Evolutionary conservation across 2,888 invertebrate genomes (phyloP).

Genomic region (Aphidoletes aphidimyza): DNA sequence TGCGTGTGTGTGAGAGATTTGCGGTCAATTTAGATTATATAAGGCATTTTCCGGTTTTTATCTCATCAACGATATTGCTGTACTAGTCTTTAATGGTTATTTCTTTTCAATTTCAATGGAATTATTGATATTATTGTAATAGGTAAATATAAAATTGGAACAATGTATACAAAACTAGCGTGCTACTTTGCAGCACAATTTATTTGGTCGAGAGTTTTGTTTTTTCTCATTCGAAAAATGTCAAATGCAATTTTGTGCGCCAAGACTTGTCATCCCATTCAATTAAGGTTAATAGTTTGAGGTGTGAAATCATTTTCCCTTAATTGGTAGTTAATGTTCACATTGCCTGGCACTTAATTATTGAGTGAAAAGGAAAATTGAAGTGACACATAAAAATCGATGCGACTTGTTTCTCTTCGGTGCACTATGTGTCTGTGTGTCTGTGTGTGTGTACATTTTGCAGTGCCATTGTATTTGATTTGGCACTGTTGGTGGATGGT

Average conservation of each 20-base stretch:
- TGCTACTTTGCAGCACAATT: not conserved
- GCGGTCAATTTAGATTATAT: not conserved
- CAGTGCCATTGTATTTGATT: no score
- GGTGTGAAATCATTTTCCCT: conserved; percentile 20
- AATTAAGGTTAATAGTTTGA: conserved; percentile 49
- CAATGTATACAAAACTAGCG: not conserved
- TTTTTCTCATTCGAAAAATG: not conserved
- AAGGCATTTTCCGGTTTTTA: not conserved
- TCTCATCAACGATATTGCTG: conserved; percentile 13
- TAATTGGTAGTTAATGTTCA: conserved; percentile 32
- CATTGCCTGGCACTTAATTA: conserved; percentile 24
- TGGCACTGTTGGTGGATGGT: no score
- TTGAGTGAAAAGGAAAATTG: conserved; percentile 15
- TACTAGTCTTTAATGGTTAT: conserved; percentile 10
- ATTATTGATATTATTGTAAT: not conserved
- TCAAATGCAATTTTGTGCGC: not conserved
- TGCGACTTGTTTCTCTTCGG: not conserved
- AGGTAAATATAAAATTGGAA: not conserved
- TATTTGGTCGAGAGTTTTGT: not conserved
- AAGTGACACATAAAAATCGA: not conserved
- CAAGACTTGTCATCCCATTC: not conserved
- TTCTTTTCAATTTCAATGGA: not conserved
- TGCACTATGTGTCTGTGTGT: no score
- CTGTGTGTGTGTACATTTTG: no score
- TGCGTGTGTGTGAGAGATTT: not conserved